Evolutionary conservation across 1,140 invertebrate genomes (phyloP).

Genomic region (Magallana ariakensis): DNA sequence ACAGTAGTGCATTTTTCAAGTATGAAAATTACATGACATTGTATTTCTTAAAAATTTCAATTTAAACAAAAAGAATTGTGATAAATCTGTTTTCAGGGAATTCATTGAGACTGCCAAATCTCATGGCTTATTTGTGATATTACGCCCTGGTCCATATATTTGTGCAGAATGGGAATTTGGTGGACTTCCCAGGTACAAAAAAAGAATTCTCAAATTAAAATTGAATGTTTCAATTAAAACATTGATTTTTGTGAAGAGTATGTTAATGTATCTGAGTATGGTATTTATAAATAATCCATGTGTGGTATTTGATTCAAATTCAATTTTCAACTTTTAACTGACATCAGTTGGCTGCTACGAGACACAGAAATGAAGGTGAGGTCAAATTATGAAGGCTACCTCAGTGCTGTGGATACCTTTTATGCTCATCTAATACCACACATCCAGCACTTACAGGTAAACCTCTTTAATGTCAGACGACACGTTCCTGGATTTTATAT

Average conservation of each 20-base stretch:
- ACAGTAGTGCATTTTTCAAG: too few relatives aligned
- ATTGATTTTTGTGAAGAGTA: too few relatives aligned
- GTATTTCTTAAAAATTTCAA: too few relatives aligned
- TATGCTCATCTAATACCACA: slow-evolving; percentile 80
- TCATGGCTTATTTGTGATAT: slow-evolving; percentile 89
- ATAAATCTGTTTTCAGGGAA: slow-evolving; percentile 32
- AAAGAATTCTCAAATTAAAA: not conserved
- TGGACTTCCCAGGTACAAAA: slow-evolving; percentile 71
- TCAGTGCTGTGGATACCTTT: slow-evolving; percentile 79
- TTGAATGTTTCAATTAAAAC: too few relatives aligned
- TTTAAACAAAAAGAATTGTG: too few relatives aligned
- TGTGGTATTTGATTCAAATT: too few relatives aligned
- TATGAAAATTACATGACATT: too few relatives aligned
- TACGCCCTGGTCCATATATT: slow-evolving; percentile 90
- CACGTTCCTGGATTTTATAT: too few relatives aligned
- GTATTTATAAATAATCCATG: too few relatives aligned
- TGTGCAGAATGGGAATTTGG: slow-evolving; percentile 90
- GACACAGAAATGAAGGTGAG: slow-evolving; percentile 81
- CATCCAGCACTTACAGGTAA: slow-evolving; percentile 80
- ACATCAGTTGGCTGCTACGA: slow-evolving; percentile 80
- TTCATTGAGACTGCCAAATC: slow-evolving; percentile 84
- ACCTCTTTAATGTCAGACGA: too few relatives aligned
- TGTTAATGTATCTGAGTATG: too few relatives aligned
- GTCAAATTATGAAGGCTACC: slow-evolving; percentile 80
- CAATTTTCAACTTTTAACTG: too few relatives aligned